Percentiles rank a stretch among this genome's conserved stretches.
phyloP scores from a whole-genome alignment of 2,113 vertebrate species.

The Hyperoodon ampullatus region DNA sequence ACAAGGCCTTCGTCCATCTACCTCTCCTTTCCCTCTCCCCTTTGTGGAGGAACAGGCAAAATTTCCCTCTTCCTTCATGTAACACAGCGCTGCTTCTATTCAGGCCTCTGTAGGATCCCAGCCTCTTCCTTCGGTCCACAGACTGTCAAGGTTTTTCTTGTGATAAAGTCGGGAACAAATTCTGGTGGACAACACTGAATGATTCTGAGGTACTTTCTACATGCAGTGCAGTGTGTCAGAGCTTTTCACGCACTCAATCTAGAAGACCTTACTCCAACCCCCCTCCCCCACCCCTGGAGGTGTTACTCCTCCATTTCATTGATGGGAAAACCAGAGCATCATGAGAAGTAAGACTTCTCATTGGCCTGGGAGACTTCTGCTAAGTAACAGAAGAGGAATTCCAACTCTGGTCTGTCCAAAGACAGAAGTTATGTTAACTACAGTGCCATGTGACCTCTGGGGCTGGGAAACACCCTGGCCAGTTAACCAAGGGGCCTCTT shows the following conservation, averaged over 20 bases:
- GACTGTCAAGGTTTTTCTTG: background rate
- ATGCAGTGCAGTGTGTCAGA: background rate
- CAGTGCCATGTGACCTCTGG: background rate
- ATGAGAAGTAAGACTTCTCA: background rate
- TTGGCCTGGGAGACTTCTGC: background rate
- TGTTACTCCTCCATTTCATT: background rate
- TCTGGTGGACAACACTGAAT: background rate
- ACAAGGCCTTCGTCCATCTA: background rate
- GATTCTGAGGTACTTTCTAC: too few relatives aligned
- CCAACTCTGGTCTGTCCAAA: background rate
- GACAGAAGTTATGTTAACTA: background rate
- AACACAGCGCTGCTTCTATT: background rate
- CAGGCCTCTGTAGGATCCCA: background rate
- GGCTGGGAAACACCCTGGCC: background rate
- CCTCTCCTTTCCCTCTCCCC: background rate
- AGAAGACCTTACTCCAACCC: too few relatives aligned
- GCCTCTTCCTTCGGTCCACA: background rate
- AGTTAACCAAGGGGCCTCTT: background rate
- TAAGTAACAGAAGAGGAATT: background rate
- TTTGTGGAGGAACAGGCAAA: background rate
- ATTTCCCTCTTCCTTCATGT: background rate
- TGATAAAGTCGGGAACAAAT: background rate
- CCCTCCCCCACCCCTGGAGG: accelerated
- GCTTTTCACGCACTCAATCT: background rate
- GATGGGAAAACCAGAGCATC: background rate